A percentile compares a stretch with the other conserved stretches of the same genome.
Evolutionary conservation across 2,888 invertebrate species (phyloP).

Genomic region (Nipponacmea schrenckii): DNA sequence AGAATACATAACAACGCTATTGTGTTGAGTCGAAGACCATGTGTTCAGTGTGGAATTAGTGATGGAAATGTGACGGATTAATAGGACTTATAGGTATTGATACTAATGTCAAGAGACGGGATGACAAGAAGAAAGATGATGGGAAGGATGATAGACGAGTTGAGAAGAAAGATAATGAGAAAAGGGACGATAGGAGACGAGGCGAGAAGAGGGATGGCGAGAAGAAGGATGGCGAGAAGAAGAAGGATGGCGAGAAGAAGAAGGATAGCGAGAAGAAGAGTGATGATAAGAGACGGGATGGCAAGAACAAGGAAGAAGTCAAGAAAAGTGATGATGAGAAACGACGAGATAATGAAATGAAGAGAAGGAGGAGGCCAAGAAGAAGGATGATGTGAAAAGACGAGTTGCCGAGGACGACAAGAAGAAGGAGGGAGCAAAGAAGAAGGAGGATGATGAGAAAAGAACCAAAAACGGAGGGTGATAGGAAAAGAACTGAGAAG

Average conservation of each 20-base stretch:
- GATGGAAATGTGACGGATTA: too few species aligned
- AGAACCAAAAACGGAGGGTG: not conserved
- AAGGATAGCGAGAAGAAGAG: not conserved
- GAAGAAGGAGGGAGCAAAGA: not conserved
- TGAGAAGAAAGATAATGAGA: not conserved
- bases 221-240: not conserved
- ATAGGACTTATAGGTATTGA: too few species aligned
- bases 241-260: not conserved
- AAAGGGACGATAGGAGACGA: not conserved
- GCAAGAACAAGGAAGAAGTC: not conserved
- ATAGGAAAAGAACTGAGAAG: not conserved
- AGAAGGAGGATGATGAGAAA: not conserved
- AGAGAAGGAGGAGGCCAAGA: too few species aligned
- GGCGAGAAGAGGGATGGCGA: not conserved
- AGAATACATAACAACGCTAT: slow-evolving; percentile 23
- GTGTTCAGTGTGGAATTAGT: too few species aligned
- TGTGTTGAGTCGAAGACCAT: too few species aligned
- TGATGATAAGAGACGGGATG: not conserved
- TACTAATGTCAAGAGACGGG: too few species aligned
- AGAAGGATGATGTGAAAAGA: too few species aligned
- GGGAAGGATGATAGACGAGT: not conserved
- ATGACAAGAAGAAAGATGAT: not conserved
- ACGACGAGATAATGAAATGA: too few species aligned
- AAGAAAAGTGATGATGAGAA: too few species aligned
- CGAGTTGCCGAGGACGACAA: too few species aligned